Percentiles rank a stretch among this genome's conserved stretches.
Conservation (phyloP, 2,888 invertebrate genomes). For the Notodonta dromedarius region DNA sequence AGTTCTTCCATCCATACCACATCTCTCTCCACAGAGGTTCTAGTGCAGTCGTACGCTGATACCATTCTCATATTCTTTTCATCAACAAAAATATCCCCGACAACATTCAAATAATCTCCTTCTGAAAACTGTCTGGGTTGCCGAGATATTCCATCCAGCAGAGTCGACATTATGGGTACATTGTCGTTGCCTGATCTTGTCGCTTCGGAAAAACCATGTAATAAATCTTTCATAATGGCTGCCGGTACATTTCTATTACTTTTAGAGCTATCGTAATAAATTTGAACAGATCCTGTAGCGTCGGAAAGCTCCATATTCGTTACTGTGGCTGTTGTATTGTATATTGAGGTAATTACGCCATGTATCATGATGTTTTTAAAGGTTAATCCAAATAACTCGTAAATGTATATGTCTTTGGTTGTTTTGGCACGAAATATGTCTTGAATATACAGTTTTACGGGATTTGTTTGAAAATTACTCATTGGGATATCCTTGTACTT, state of each 20-base stretch:
- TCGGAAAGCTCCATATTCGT: slow-evolving; percentile 71
- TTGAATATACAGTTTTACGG: slow-evolving; percentile 73
- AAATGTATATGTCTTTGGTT: slow-evolving; percentile 66
- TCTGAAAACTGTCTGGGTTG: slow-evolving; percentile 50
- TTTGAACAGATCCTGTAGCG: slow-evolving; percentile 67
- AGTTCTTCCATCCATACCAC: slow-evolving; percentile 75
- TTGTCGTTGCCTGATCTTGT: slow-evolving; percentile 59
- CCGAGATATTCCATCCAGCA: slow-evolving; percentile 58
- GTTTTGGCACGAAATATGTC: slow-evolving; percentile 71
- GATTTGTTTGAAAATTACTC: slow-evolving; percentile 53
- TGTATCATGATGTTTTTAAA: slow-evolving; percentile 77
- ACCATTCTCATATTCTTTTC: slow-evolving; percentile 61
- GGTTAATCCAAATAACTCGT: slow-evolving; percentile 64
- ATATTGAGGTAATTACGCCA: slow-evolving; percentile 67
- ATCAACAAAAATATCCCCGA: slow-evolving; percentile 75
- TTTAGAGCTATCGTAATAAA: slow-evolving; percentile 66
- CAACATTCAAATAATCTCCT: slow-evolving; percentile 60
- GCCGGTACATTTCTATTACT: slow-evolving; percentile 51
- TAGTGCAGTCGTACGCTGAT: slow-evolving; percentile 63
- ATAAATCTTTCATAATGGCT: slow-evolving; percentile 52
- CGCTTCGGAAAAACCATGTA: slow-evolving; percentile 48
- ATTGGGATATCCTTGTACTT: slow-evolving; percentile 18
- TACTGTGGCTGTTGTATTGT: slow-evolving; percentile 49
- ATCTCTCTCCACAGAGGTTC: slow-evolving; percentile 62
- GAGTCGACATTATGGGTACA: slow-evolving; percentile 56